A percentile compares a stretch with the other conserved stretches of the same genome.
Evolutionary conservation across 1,140 invertebrate species (phyloP).

Genomic region (Pomacea maculata): DNA sequence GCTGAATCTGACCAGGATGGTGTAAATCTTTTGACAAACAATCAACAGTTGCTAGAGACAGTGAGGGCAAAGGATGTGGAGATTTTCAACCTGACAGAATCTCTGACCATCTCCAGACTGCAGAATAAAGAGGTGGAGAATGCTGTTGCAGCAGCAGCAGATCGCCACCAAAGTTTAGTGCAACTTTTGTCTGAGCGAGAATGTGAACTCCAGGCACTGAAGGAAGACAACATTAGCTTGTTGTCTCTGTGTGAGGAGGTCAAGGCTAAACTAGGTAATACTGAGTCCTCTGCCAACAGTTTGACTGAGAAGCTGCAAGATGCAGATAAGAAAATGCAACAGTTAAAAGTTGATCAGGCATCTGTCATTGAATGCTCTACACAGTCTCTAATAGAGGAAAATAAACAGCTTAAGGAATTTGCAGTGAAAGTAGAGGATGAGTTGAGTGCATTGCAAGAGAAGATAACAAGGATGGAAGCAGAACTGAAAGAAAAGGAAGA

Average conservation of each 20-base stretch:
- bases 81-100: constrained; percentile 35
- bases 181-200: constrained; percentile 34
- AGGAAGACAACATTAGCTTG: constrained; percentile 25
- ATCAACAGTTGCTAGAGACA: neutral
- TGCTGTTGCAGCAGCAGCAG: constrained; percentile 25
- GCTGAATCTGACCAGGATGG: neutral
- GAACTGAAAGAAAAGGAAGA: constrained; percentile 24
- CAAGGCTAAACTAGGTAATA: constrained; percentile 18
- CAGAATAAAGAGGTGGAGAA: constrained; percentile 32
- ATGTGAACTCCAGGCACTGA: constrained; percentile 32
- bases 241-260: constrained; percentile 24
- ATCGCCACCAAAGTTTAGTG: constrained; percentile 26
- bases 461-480: constrained; percentile 33
- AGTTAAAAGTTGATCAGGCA: constrained; percentile 1
- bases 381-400: constrained; percentile 20
- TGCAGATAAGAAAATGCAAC: constrained; percentile 7
- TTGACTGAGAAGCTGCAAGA: constrained; percentile 15
- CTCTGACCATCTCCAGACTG: constrained; percentile 28
- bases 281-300: constrained; percentile 16
- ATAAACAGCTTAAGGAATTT: constrained; percentile 27
- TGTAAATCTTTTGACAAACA: neutral
- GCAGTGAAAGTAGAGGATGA: constrained; percentile 42
- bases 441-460: constrained; percentile 23
- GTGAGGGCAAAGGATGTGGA: constrained; percentile 43
- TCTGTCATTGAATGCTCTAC: constrained; percentile 21